These are phyloP conservation scores for Mormoops blainvillei DNA, from an alignment of 2,113 vertebrate species.

Conservation along the genomic window DNA sequence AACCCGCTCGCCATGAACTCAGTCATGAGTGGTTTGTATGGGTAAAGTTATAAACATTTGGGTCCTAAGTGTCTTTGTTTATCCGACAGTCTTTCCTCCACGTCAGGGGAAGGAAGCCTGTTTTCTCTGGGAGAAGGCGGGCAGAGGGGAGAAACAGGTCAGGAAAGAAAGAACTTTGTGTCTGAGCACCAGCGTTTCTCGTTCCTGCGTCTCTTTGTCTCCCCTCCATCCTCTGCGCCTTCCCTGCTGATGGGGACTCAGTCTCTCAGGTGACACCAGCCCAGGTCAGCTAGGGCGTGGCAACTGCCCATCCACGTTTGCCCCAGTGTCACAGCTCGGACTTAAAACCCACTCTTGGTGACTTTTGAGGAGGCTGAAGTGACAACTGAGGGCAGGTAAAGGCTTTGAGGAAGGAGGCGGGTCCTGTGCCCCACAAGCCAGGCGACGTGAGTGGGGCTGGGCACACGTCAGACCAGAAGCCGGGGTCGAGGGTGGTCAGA, in stretches of 20 bases:
- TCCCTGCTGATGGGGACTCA: neutral
- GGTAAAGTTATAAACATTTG: neutral
- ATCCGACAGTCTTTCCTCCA: neutral
- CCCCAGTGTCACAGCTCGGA: neutral
- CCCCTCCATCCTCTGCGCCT: neutral
- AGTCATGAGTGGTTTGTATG: neutral
- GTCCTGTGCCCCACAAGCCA: fast-evolving
- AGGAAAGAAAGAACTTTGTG: neutral
- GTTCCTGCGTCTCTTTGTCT: neutral
- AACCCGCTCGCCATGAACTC: neutral
- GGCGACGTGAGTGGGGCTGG: no score
- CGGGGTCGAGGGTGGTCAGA: fast-evolving
- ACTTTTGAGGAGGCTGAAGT: neutral
- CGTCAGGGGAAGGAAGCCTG: neutral
- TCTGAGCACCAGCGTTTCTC: neutral
- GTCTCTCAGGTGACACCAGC: fast-evolving
- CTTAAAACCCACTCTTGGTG: fast-evolving
- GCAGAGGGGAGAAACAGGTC: neutral
- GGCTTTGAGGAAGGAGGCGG: neutral
- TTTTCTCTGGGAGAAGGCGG: neutral
- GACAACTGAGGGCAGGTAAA: neutral
- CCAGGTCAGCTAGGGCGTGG: fast-evolving
- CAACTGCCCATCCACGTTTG: neutral
- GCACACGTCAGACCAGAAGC: neutral
- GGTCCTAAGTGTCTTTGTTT: neutral